Evolutionary conservation across 1,140 invertebrate species (phyloP).

Genomic region (Cecropterus lyciades): DNA sequence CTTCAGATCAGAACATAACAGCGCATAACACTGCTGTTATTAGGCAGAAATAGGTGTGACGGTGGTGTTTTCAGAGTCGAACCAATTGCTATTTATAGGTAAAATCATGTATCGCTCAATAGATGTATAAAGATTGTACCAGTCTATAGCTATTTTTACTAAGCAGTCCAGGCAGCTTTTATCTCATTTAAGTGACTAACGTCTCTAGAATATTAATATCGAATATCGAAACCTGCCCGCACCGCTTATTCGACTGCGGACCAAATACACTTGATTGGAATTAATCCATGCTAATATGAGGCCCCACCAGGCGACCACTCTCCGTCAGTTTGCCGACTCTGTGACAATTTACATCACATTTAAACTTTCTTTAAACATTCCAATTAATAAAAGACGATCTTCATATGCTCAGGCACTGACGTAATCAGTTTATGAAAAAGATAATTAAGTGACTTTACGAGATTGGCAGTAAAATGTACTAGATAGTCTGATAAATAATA

Average conservation of each 20-base stretch:
- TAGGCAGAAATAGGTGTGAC: no score
- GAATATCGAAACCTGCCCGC: conserved; percentile 29
- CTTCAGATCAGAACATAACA: no score
- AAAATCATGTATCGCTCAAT: background rate
- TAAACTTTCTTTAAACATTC: conserved; percentile 22
- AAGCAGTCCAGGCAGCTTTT: conserved; percentile 5
- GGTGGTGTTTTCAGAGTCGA: no score
- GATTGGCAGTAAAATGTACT: no score
- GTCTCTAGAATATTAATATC: conserved; percentile 32
- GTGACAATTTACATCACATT: conserved; percentile 17
- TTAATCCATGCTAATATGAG: conserved; percentile 66
- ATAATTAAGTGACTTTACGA: background rate
- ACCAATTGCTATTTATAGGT: background rate
- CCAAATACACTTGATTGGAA: conserved; percentile 57
- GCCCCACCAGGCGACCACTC: conserved; percentile 51
- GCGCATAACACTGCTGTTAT: no score
- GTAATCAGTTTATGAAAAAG: background rate
- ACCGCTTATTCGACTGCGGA: conserved; percentile 42
- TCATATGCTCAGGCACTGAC: background rate
- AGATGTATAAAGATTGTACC: background rate
- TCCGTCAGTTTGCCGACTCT: background rate
- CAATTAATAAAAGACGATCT: conserved; percentile 1
- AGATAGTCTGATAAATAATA: no score
- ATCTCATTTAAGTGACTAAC: conserved; percentile 1
- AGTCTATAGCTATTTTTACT: background rate